Evolutionary conservation across 2,888 invertebrate genomes (phyloP), one percentile per base, ranked within the genome.

Genomic region (Serrognathus titanus): DNA sequence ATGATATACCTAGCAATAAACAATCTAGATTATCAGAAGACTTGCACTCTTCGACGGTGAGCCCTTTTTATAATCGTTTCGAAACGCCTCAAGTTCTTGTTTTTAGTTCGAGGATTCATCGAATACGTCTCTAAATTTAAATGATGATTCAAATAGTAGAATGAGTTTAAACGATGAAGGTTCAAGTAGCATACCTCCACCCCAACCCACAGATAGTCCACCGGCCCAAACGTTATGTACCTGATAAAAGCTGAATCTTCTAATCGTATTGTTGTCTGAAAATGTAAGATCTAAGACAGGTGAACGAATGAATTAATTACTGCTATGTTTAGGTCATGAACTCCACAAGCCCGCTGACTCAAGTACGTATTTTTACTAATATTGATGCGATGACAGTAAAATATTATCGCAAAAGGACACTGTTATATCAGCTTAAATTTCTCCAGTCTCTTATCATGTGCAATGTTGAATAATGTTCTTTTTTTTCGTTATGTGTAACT

Each of bases 71-170:
- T 24, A 38, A 52, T 41, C 55, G 2, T 49, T 16, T 48, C 37
- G 16, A 16, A 16, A 9, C 5, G 48, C 20, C 12, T 48, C 13
- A 48, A 31, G 8, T 2, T 20, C n/a, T 20, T 31, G 2, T 37
- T 56, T 56, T 53, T 64, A 79, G 79, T 78, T 72, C 60, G 79
- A 79, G 63, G 79, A 79, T 40, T 76, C 76, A 59, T 78, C 79
- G n/a, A 78, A 77, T 60, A 73, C 71, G 57, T 79, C 79, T 8
- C 63, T 77, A 36, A 74, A 72, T 57, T 73, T 75, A 63, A 76
- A 76, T 56, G 79, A 80, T 50, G 80, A 80, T 67, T 80, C 80
- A 5, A 79, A 78, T 65, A 76, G 76, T 61, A 77, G 72, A 59
- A 63, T 74, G 51, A 75, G 77, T 62, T 63, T 74, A 6, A 67